phyloP scores from a whole-genome alignment of 2,888 invertebrate genomes.

The Spodoptera exigua region DNA sequence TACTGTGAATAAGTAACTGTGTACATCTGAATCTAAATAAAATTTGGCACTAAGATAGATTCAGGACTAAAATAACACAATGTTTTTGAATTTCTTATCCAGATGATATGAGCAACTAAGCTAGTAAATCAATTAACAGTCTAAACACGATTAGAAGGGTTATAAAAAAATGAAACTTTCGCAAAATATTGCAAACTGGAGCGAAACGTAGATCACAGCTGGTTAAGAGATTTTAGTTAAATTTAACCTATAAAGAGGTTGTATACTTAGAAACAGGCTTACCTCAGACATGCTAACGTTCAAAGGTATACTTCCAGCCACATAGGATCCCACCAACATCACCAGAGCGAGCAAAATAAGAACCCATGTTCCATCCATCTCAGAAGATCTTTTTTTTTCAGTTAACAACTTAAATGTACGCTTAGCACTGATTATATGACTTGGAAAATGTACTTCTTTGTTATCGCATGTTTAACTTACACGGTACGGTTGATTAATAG shows the following conservation, averaged over 20 bases:
- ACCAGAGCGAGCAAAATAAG: slow-evolving; percentile 95
- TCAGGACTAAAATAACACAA: too few relatives aligned
- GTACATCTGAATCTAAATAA: too few relatives aligned
- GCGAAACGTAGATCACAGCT: slow-evolving; percentile 27
- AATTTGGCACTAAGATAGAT: too few relatives aligned
- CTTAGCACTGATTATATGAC: slow-evolving; percentile 44
- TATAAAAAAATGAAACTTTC: neutral
- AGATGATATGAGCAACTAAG: too few relatives aligned
- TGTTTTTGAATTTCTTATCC: too few relatives aligned
- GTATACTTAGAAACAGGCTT: slow-evolving; percentile 46
- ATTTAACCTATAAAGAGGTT: neutral
- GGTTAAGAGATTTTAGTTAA: slow-evolving; percentile 3
- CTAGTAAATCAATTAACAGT: too few relatives aligned
- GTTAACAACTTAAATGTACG: slow-evolving; percentile 35
- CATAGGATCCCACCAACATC: slow-evolving; percentile 98
- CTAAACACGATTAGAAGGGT: too few relatives aligned
- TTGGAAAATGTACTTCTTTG: slow-evolving; percentile 50
- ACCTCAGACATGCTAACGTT: slow-evolving; percentile 98
- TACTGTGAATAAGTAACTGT: too few relatives aligned
- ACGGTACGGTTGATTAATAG: slow-evolving; percentile 62
- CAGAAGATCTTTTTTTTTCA: slow-evolving; percentile 56
- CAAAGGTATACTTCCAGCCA: slow-evolving; percentile 98
- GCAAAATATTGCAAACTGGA: slow-evolving; percentile 25
- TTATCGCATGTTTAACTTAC: slow-evolving; percentile 61
- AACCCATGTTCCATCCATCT: slow-evolving; percentile 95